Conservation (phyloP, 2,797 vertebrate genomes). For the Macroramphosus scolopax region DNA sequence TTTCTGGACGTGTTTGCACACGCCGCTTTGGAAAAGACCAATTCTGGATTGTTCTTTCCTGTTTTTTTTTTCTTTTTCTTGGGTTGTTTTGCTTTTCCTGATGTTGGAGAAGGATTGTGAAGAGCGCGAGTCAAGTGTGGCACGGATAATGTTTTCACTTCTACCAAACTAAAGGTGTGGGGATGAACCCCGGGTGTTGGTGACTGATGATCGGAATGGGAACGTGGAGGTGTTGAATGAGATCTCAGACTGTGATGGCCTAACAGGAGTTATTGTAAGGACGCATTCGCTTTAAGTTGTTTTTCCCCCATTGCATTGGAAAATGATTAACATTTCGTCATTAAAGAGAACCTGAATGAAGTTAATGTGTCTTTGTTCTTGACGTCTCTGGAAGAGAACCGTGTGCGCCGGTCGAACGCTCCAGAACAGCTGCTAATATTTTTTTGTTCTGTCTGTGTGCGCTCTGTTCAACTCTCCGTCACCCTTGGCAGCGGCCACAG, state of each 20-base stretch:
- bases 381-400: no score
- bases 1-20: slow-evolving; percentile 36
- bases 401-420: no score
- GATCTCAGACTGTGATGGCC: slow-evolving; percentile 38
- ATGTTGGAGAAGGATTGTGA: slow-evolving; percentile 34
- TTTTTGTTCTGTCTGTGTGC: slow-evolving; percentile 1
- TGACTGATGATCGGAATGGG: slow-evolving; percentile 40
- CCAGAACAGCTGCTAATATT: slow-evolving; percentile 1
- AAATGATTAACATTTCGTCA: slow-evolving; percentile 66
- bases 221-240: slow-evolving; percentile 35
- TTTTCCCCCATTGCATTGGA: slow-evolving; percentile 55
- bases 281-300: slow-evolving; percentile 59
- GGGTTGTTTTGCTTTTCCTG: slow-evolving; percentile 6
- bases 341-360: slow-evolving; percentile 72
- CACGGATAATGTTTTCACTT: slow-evolving; percentile 6
- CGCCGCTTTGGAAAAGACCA: slow-evolving; percentile 23
- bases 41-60: slow-evolving; percentile 21
- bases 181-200: slow-evolving; percentile 18
- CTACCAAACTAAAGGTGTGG: slow-evolving; percentile 15
- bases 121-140: no score
- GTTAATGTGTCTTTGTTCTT: not conserved
- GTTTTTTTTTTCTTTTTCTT: slow-evolving; percentile 36
- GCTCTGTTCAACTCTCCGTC: not conserved
- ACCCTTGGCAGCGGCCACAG: slow-evolving; percentile 17
- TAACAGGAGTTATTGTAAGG: slow-evolving; percentile 52